Evolutionary conservation across 2,888 invertebrate species (phyloP).

Genomic region (Archips crataeganus): DNA sequence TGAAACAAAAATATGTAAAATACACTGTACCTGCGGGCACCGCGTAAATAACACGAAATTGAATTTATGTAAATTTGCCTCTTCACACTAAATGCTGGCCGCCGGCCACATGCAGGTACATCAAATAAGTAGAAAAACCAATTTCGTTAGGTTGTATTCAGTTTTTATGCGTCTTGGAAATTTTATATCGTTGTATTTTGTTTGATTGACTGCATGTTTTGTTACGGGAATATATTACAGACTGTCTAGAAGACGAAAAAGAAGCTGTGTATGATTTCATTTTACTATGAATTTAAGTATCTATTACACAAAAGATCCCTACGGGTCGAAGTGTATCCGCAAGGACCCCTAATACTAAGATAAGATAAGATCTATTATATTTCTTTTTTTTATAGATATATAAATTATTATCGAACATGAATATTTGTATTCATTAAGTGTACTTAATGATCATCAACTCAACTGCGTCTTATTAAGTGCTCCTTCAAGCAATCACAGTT

Average conservation of each 20-base stretch:
- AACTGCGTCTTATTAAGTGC: not conserved
- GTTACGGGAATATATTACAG: not conserved
- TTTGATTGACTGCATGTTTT: conserved; percentile 14
- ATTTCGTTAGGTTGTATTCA: conserved; percentile 13
- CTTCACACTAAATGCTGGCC: conserved; percentile 20
- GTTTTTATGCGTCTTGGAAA: conserved; percentile 19
- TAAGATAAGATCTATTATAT: no score
- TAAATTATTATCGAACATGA: no score
- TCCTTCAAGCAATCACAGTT: not conserved
- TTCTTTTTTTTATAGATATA: not conserved
- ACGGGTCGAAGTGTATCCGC: no score
- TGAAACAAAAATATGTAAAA: conserved; percentile 8
- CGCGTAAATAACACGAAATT: conserved; percentile 15
- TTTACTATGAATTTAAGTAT: not conserved
- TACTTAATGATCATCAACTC: not conserved
- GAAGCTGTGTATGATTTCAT: not conserved
- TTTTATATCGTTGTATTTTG: conserved; percentile 21
- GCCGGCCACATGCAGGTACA: not conserved
- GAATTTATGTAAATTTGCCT: conserved; percentile 29
- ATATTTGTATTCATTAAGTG: no score
- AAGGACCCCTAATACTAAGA: no score
- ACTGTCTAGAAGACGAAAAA: not conserved
- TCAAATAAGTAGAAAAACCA: conserved; percentile 24
- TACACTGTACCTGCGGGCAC: not conserved
- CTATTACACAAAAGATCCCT: no score